A percentile compares a stretch with the other conserved stretches of the same genome.
These are phyloP conservation scores for Formica selysi DNA, from an alignment of 1,140 invertebrate species.

Conservation along the genomic window DNA sequence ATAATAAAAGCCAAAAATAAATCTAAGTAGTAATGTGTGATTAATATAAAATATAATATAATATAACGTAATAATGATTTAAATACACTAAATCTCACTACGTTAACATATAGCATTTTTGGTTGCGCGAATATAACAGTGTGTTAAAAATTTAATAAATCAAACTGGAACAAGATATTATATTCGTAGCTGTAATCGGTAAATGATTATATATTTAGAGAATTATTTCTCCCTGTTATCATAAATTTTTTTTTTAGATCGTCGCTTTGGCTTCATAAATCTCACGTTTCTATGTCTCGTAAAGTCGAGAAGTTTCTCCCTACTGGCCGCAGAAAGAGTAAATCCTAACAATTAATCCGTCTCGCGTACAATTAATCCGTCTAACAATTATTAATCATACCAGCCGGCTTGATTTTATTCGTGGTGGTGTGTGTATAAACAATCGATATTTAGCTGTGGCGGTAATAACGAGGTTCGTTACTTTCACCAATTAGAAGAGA, in stretches of 20 bases:
- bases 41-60: not conserved
- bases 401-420: not conserved
- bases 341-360: constrained; percentile 16
- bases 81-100: constrained; percentile 10
- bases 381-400: constrained; percentile 6
- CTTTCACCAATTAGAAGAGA: constrained; percentile 14
- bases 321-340: not conserved
- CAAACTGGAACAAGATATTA: not conserved
- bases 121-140: not conserved
- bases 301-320: not conserved
- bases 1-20: not conserved
- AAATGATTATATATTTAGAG: not conserved
- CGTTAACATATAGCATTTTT: not conserved
- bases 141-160: constrained; percentile 11
- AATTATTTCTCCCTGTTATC: not conserved
- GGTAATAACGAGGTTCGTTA: constrained; percentile 30
- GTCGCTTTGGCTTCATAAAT: constrained; percentile 10
- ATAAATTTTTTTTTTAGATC: not conserved
- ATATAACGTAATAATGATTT: not conserved
- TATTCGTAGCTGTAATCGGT: too few relatives aligned
- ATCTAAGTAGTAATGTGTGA: not conserved
- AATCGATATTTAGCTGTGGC: not conserved
- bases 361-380: constrained; percentile 26
- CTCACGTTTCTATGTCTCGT: not conserved
- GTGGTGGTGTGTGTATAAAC: not conserved